Evolutionary conservation across 2,113 vertebrate species (phyloP).

Genomic region (Cebus imitator): DNA sequence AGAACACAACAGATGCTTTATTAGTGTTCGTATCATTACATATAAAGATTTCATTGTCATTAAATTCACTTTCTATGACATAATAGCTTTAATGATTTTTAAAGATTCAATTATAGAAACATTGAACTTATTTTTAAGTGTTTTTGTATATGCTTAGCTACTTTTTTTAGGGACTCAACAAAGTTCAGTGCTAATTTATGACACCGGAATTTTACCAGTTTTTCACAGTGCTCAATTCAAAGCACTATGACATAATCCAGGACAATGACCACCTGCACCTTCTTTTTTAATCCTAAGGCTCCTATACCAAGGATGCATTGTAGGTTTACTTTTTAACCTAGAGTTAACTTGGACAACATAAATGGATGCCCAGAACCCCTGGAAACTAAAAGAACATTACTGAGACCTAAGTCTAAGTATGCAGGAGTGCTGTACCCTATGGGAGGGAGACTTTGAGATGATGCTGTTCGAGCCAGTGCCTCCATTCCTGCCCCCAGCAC

Average conservation of each 20-base stretch:
- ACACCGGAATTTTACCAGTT: neutral
- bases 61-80: neutral
- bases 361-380: neutral
- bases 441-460: conserved; percentile 28
- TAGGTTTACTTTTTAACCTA: neutral
- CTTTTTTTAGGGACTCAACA: neutral
- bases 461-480: conserved; percentile 32
- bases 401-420: conserved; percentile 54
- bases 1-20: neutral
- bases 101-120: conserved; percentile 4
- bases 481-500: neutral
- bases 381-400: neutral
- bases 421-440: conserved; percentile 30
- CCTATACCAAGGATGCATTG: neutral
- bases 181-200: neutral
- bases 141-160: neutral
- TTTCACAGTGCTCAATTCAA: neutral
- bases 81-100: neutral
- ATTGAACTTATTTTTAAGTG: neutral
- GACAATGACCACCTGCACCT: neutral
- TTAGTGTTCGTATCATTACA: neutral
- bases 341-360: neutral
- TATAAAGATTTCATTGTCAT: neutral
- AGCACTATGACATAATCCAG: neutral
- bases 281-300: neutral